These are phyloP conservation scores for Pristis pectinata DNA, from an alignment of 2,797 vertebrate genomes.

Conservation along the genomic window DNA sequence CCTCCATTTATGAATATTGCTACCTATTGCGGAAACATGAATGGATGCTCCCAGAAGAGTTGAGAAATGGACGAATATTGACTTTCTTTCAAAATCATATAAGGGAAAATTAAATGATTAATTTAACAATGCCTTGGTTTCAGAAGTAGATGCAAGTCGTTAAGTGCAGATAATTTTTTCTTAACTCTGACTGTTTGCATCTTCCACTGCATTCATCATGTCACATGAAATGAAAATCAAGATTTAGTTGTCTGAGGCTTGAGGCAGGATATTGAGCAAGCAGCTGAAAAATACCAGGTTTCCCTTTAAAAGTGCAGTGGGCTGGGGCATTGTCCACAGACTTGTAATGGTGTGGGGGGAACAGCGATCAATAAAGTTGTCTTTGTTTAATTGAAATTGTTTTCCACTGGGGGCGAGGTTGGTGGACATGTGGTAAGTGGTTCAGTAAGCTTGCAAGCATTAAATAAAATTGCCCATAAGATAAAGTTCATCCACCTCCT, in stretches of 20 bases:
- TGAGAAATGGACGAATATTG: background rate
- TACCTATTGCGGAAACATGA: constrained; percentile 18
- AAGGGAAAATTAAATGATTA: background rate
- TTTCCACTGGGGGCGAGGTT: too few species aligned
- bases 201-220: background rate
- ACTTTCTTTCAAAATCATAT: background rate
- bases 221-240: background rate
- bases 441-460: too few species aligned
- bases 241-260: background rate
- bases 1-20: background rate
- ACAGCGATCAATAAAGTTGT: too few species aligned
- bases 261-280: background rate
- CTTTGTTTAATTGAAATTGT: too few species aligned
- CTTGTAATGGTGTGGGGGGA: too few species aligned
- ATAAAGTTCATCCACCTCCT: too few species aligned
- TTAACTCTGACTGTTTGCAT: background rate
- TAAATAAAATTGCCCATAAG: too few species aligned
- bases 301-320: too few species aligned
- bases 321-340: too few species aligned
- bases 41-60: too few species aligned
- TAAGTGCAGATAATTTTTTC: background rate
- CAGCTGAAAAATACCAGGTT: background rate
- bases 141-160: background rate
- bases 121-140: background rate
- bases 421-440: too few species aligned